These are phyloP conservation scores for Diprion similis DNA, from an alignment of 1,140 invertebrate species.

Conservation along the genomic window DNA sequence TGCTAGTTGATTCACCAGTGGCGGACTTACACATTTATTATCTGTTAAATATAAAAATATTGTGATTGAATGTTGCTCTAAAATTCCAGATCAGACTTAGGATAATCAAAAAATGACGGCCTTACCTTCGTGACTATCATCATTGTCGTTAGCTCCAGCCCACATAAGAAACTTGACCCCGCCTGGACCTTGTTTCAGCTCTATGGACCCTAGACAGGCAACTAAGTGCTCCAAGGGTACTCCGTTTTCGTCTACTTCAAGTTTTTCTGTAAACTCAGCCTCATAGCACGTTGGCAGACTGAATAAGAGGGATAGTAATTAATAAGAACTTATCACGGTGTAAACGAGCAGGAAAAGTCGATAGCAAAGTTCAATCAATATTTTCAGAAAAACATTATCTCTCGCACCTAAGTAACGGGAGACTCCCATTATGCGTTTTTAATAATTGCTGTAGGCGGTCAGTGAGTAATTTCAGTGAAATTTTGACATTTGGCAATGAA, in stretches of 20 bases:
- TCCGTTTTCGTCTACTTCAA: slow-evolving; percentile 68
- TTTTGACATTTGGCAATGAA: slow-evolving; percentile 75
- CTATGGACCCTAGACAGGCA: slow-evolving; percentile 80
- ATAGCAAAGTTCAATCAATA: too few species aligned
- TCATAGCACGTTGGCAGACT: slow-evolving; percentile 83
- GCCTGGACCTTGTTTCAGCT: slow-evolving; percentile 65
- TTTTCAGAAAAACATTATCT: slow-evolving; percentile 6
- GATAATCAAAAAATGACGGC: slow-evolving; percentile 36
- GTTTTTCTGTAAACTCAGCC: slow-evolving; percentile 68
- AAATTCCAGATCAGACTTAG: background rate
- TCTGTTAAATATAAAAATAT: slow-evolving; percentile 40
- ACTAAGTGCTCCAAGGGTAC: slow-evolving; percentile 87
- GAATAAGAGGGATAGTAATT: slow-evolving; percentile 35
- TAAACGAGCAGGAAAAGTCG: too few species aligned
- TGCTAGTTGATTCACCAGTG: slow-evolving; percentile 67
- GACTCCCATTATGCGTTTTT: slow-evolving; percentile 71
- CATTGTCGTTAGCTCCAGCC: slow-evolving; percentile 46
- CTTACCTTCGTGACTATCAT: slow-evolving; percentile 54
- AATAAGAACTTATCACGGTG: background rate
- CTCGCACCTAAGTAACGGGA: slow-evolving; percentile 75
- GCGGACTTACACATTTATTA: slow-evolving; percentile 65
- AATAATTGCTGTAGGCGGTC: slow-evolving; percentile 72
- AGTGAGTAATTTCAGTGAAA: slow-evolving; percentile 71
- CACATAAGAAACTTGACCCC: slow-evolving; percentile 62
- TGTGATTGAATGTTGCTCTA: slow-evolving; percentile 17